Base-by-base conservation (phyloP, 2,113 vertebrate species). In the Syngnathus typhle region DNA sequence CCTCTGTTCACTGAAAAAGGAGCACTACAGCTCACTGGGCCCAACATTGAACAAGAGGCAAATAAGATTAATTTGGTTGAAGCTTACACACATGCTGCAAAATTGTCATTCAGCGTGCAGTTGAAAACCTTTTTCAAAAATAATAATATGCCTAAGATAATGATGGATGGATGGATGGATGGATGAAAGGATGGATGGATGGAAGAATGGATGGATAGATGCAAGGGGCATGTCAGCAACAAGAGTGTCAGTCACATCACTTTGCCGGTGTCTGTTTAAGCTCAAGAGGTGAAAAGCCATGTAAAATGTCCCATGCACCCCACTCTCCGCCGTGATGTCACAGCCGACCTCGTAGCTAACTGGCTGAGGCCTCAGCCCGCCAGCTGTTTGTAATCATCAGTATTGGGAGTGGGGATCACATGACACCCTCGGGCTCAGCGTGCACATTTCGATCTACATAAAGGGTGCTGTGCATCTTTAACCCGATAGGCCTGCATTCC, bases 301-400 rank as follows among this genome's bases (percentile, higher is more conserved):
- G 44, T 10, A 44, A 65, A 65, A 65, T 51, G 63, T 51, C 18
- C 32, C 27, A 27, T 27, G 19, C 60, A 46, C 44, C 54, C 63
- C 62, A 43, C 43, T 71, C 44, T 41, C 63, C 51, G 19, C 37
- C 52, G 60, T 79, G 72, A 82, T 68, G 77, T 86, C 76, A 82
- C 60, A 23, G 39, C 41, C 60, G 61, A 60, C 27, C 23, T 32
- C 47, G 71, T 18, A 3, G 54, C 63, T 52, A 43, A 84, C 82
- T 80, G 79, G 78, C 7, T 43, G 9, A 72, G 21, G 8, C 32
- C 0, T 16, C 18, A 55, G 47, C 71, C 65, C 18, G 27, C 79
- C 83, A 88, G 84, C 84, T 88, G 87, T 82, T 88, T 85, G 80
- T 77, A 83, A 88, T 89, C 79, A 87, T 72, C 62, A 81, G 63